A percentile compares a stretch with the other conserved stretches of the same genome.
Evolutionary conservation across 1,140 invertebrate species (phyloP).

Genomic region (Atta texana): DNA sequence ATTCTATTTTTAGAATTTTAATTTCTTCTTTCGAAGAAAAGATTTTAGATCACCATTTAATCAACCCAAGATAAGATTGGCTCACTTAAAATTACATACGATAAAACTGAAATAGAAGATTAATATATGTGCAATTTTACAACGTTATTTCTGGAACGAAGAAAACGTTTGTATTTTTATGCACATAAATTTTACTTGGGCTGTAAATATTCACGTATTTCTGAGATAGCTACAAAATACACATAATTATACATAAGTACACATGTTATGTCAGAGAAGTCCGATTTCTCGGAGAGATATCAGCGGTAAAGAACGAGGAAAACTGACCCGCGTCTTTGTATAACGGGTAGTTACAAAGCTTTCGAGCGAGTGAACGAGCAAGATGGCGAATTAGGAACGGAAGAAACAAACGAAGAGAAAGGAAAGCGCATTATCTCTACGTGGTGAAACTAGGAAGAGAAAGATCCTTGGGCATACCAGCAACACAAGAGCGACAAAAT

Average conservation of each 20-base stretch:
- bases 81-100: background rate
- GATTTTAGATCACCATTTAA: slow-evolving; percentile 1
- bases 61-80: background rate
- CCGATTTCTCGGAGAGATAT: slow-evolving; percentile 12
- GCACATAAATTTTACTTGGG: slow-evolving; percentile 4
- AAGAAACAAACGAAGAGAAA: slow-evolving; percentile 37
- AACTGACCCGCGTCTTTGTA: slow-evolving; percentile 55
- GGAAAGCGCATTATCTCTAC: slow-evolving; percentile 61
- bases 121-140: background rate
- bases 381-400: slow-evolving; percentile 5
- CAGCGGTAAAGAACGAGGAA: slow-evolving; percentile 8
- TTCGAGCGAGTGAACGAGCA: slow-evolving; percentile 24
- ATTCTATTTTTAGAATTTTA: background rate
- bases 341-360: slow-evolving; percentile 25
- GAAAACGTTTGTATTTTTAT: background rate
- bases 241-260: slow-evolving; percentile 24
- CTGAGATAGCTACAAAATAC: background rate
- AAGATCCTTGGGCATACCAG: slow-evolving; percentile 36
- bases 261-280: slow-evolving; percentile 10
- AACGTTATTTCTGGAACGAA: background rate
- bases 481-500: slow-evolving; percentile 34
- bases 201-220: background rate
- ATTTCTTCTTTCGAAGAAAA: background rate
- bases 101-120: background rate
- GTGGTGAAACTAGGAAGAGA: slow-evolving; percentile 69